Conservation (phyloP, 1,140 invertebrate genomes). For the Pogonomyrmex barbatus region DNA sequence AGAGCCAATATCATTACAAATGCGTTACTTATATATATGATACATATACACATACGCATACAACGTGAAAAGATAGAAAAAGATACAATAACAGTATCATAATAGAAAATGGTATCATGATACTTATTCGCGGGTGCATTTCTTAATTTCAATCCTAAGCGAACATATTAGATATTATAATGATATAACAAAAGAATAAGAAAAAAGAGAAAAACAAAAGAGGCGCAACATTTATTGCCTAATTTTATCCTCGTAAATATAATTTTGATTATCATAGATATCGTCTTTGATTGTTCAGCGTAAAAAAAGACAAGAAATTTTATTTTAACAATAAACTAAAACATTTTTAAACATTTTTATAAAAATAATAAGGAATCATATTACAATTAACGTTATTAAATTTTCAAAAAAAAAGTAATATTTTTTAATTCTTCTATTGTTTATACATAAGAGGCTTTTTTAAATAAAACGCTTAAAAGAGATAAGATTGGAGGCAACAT, state of each 20-base stretch:
- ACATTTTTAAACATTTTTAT: neutral
- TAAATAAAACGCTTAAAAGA: slow-evolving; percentile 4
- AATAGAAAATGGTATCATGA: neutral
- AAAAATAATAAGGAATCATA: neutral
- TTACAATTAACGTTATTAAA: neutral
- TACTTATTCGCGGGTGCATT: neutral
- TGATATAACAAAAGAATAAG: neutral
- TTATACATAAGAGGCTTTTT: neutral
- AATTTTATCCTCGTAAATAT: neutral
- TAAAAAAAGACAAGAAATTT: neutral
- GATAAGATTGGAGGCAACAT: neutral
- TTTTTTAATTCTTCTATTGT: too few relatives aligned
- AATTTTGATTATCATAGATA: neutral
- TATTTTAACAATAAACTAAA: too few relatives aligned
- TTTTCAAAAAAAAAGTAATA: neutral
- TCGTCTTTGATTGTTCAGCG: neutral
- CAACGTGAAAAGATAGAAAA: neutral
- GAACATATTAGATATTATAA: neutral
- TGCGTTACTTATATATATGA: neutral
- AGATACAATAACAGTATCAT: neutral
- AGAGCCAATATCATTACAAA: neutral
- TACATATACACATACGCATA: neutral
- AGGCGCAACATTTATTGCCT: neutral
- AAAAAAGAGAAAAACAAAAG: neutral
- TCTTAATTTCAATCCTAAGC: neutral